Base-by-base conservation (phyloP, 2,113 vertebrate species). In the Psilopogon haemacephalus region DNA sequence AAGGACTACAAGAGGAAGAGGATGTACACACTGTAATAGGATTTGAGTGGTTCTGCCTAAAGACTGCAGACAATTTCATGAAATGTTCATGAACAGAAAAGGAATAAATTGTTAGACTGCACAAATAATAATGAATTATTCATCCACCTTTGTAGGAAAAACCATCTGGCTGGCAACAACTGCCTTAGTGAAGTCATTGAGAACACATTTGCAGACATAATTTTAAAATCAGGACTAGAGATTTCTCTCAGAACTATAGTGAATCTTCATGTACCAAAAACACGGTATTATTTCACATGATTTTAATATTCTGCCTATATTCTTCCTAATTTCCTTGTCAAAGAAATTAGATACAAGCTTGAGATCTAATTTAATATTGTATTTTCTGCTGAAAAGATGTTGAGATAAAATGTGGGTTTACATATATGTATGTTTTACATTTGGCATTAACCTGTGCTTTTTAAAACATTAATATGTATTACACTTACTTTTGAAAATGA, bases 61-160 rank as follows among this genome's bases (percentile, higher is more conserved):
- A 88, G 16, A 32, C 11, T 32, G 5, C 5, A 38, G 37, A 75
- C 13, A 40, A 58, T 86, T 79, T 79, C 23, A 80, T 70, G n/a
- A 81, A 73, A 85, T 65, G 55, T 84, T 88, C 86, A 67, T 48
- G 69, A 73, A 73, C 13, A 69, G 59, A 71, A 76, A 89, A 82
- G 64, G 72, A 32, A 50, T 23, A 50, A 76, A 71, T 50, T 67
- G 30, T 60, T 75, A 65, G 23, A 33, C 44, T 54, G 15, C 8
- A 26, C 60, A 35, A 83, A 65, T 76, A 83, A 65, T 54, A 90
- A 80, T 80, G 15, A 86, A 88, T 83, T 95, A 91, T 90, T 90
- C 35, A 76, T 83, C 30, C 18, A 50, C 7, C 8, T 87, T 60
- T 73, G 44, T 37, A 70, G 76, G 0, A 0, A 30, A 79, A 87